phyloP scores from a whole-genome alignment of 2,888 invertebrate species.

The Drosophila algonquin region DNA sequence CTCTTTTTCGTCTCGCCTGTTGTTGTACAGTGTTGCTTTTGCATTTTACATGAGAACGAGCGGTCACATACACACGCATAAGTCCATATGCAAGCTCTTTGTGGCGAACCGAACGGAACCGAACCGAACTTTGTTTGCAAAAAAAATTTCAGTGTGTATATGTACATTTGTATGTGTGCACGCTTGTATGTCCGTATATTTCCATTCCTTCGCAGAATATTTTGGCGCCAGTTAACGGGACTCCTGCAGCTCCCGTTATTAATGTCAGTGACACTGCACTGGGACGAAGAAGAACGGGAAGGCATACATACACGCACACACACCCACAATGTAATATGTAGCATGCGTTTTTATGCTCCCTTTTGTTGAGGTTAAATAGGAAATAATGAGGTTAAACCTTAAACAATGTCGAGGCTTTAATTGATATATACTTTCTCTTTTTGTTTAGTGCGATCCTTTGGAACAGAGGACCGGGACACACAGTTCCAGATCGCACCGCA shows the following conservation, averaged over 20 bases:
- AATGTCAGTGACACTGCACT: slow-evolving; percentile 31
- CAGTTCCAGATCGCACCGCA: slow-evolving; percentile 97
- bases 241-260: slow-evolving; percentile 54
- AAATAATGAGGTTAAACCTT: slow-evolving; percentile 18
- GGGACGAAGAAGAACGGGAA: slow-evolving; percentile 4
- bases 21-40: slow-evolving; percentile 75
- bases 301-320: slow-evolving; percentile 23
- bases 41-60: slow-evolving; percentile 53
- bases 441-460: slow-evolving; percentile 97
- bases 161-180: neutral
- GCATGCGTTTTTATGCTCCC: slow-evolving; percentile 38
- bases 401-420: slow-evolving; percentile 40
- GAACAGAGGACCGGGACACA: slow-evolving; percentile 98
- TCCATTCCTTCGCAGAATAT: slow-evolving; percentile 18
- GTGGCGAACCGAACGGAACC: slow-evolving; percentile 6
- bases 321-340: neutral
- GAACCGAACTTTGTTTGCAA: slow-evolving; percentile 37
- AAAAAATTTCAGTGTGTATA: slow-evolving; percentile 35
- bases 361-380: slow-evolving; percentile 66
- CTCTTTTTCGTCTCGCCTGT: slow-evolving; percentile 40
- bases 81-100: slow-evolving; percentile 33
- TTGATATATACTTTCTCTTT: slow-evolving; percentile 62
- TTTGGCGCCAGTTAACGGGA: slow-evolving; percentile 77
- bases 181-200: neutral
- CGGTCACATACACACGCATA: slow-evolving; percentile 13